Evolutionary conservation across 2,888 invertebrate species (phyloP), one percentile per base, ranked within the genome.

Genomic region (Drosophila mercatorum): DNA sequence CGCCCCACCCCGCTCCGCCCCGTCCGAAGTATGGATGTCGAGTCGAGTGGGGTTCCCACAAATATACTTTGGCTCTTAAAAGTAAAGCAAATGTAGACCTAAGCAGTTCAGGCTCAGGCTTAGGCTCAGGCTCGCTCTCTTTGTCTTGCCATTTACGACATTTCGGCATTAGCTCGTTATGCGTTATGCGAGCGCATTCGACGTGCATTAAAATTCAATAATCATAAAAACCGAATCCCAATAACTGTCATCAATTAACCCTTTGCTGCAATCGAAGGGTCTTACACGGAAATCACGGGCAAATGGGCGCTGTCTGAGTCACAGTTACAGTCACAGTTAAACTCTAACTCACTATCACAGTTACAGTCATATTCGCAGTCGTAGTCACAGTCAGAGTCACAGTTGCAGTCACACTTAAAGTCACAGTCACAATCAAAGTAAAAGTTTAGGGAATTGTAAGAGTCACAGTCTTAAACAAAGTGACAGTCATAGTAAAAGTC

Each of bases 121-220:
- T 17, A 17, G 17, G 28, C 28, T 28, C 28, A 17, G 17, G 28
- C 28, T 22, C 46, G 47, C 61, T 58, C 46, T 40, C 26, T 43
- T 65, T 72, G 73, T 68, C 43, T 52, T 55, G 41, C 62, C 44
- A 61, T 70, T 86, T 88, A 79, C 81, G 88, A 67, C 72, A 64
- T 75, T 80, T 73, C 72, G 73, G 69, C 86, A 83, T 89, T 90
- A 87, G 89, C 89, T 89, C 81, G 83, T 89, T 82, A 87, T 91
- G 17, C 17, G 17, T 17, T 17, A 17, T 12, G 31, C 61, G 62
- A 55, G 58, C 59, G 57, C 66, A 58, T 91, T 91, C 86, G 89
- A 81, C 87, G 80, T 84, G 91, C 90, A 91, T 91, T 92, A 92
- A 88, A 89, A 90, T 91, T 90, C 90, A 90, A 91, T 92, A 91